Percentiles rank a stretch among this genome's conserved stretches.
phyloP scores from a whole-genome alignment of 2,797 vertebrate genomes.

The Trachops cirrhosus region DNA sequence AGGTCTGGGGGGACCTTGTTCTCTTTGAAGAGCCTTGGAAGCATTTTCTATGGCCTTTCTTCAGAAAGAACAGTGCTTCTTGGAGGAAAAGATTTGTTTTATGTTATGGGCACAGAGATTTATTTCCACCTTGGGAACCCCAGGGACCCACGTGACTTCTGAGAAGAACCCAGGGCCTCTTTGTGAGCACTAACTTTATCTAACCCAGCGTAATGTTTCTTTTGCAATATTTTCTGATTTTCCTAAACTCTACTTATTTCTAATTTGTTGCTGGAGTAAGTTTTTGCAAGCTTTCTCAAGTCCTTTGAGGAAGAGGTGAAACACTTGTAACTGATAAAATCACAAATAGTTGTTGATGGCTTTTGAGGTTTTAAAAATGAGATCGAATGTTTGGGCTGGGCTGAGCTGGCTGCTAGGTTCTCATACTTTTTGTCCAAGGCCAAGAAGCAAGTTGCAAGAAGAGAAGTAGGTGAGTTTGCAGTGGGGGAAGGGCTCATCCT shows the following conservation, averaged over 20 bases:
- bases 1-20: rapidly evolving
- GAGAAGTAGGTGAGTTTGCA: background rate
- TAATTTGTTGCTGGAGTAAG: background rate
- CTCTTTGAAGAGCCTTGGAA: background rate
- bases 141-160: too few relatives aligned
- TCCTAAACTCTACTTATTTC: background rate
- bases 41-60: background rate
- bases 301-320: background rate
- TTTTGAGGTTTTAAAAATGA: background rate
- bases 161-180: rapidly evolving
- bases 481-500: background rate
- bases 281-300: background rate
- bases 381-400: rapidly evolving
- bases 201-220: rapidly evolving
- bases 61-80: background rate
- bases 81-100: background rate
- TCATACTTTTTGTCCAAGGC: background rate
- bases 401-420: background rate
- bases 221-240: background rate
- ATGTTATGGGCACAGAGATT: rapidly evolving
- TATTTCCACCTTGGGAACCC: rapidly evolving
- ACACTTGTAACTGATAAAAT: background rate
- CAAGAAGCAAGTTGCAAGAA: background rate
- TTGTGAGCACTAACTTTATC: background rate
- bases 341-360: too few relatives aligned